Evolutionary conservation across 2,888 invertebrate genomes (phyloP), one percentile per base, ranked within the genome.

Genomic region (Pseudeuparius sepicola): DNA sequence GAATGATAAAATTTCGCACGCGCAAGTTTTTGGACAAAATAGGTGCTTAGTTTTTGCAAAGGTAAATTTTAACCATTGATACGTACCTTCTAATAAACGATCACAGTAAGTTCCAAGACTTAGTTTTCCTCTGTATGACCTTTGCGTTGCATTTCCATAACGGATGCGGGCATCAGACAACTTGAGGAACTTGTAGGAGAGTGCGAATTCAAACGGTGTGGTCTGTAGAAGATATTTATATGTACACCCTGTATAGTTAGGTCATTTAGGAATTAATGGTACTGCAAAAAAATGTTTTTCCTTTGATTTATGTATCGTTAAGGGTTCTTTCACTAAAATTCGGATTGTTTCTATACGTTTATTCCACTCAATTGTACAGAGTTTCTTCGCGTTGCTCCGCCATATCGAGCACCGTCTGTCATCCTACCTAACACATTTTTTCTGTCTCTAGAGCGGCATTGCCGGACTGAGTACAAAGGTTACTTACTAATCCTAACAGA

Each of bases 201-300:
- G 67, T 65, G 81, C 82, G 67, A 86, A 82, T 66, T 83, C 81
- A 68, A 84, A 83, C n/a, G n/a, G n/a, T n/a, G n/a, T n/a, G n/a
- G n/a, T n/a, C n/a, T n/a, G n/a, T n/a, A n/a, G n/a, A n/a, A 11
- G 24, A 24, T 24, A 10, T 11, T 11, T 10, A 24, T 24, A 3
- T 24, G 11, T 10, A 24, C 24, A 24, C 24, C 10, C n/a, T 24
- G 24, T 11, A 11, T 10, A 4, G 24, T 11, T 10, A 24, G 24
- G 11, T 10, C 24, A 24, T 24, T 24, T 24, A 24, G 11, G 10
- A 11, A n/a, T n/a, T 10, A 11, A 24, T 24, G 2, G 24, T 24
- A 10, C 24, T 11, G 24, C 24, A 24, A 24, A 24, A 24, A 24
- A 10, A n/a, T n/a, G n/a, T n/a, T n/a, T n/a, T n/a, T n/a, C n/a